Evolutionary conservation across 1,140 invertebrate species (phyloP), one percentile per base, ranked within the genome.

Genomic region (Drosophila neocordata): DNA sequence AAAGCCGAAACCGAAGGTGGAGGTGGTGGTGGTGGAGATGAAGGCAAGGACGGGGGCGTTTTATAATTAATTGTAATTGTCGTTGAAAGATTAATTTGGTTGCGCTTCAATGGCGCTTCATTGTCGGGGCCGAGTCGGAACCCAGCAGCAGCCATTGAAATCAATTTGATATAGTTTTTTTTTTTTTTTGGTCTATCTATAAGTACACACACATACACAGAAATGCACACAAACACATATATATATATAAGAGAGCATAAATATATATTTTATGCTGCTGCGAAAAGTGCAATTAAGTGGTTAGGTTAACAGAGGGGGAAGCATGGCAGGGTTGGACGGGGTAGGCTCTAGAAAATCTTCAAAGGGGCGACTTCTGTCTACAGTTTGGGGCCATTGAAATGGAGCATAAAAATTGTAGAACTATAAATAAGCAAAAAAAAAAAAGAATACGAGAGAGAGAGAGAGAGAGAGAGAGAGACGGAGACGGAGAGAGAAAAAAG

Each of bases 41-140:
- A 51, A 60, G 83, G 63, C 76, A 84, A 84, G 72, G 83, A 76
- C 83, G 83, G 41, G 41, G 41, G 41, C 41, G 41, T 48, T 88
- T 89, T 87, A 88, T 88, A 88, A 88, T 88, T 88, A 88, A 88
- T 88, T 89, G 83, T 88, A 88, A 88, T 88, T 89, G 83, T 88
- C 83, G 83, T 83, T 88, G 83, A 88, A 88, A 88, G 83, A 88
- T 88, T 88, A 88, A 88, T 88, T 88, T 88, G 83, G 83, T 88
- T 88, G 83, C 83, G 83, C 83, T 88, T 88, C 83, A 88, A 88
- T 88, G 83, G 83, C 83, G 83, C 83, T 88, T 83, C 83, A 87
- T 79, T 87, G 83, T 79, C 84, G 79, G 82, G 18, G 41, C 41
- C 41, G 41, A 48, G 41, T 48, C 41, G 41, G 41, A 48, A 48